Conservation (phyloP, 2,113 vertebrate species). For the Dolichallabes microphthalmus region DNA sequence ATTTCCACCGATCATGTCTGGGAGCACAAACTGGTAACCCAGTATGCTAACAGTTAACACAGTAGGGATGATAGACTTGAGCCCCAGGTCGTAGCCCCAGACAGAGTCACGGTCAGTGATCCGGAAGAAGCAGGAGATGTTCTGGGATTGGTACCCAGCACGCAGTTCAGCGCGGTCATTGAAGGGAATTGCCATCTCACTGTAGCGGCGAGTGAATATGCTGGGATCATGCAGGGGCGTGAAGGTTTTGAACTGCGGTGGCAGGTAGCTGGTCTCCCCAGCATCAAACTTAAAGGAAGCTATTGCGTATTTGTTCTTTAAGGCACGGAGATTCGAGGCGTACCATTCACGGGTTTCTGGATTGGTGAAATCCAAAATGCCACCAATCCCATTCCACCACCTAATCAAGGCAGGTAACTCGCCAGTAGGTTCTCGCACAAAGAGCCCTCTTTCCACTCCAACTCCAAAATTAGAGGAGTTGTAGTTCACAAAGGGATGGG, state of each 20-base stretch:
- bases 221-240: constrained; percentile 80
- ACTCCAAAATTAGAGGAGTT: constrained; percentile 82
- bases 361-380: constrained; percentile 91
- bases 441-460: constrained; percentile 79
- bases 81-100: constrained; percentile 89
- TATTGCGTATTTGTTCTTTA: constrained; percentile 79
- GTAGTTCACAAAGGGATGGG: constrained; percentile 84
- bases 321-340: constrained; percentile 73
- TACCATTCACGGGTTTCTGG: constrained; percentile 85
- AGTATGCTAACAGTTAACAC: constrained; percentile 89
- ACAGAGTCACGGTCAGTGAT: constrained; percentile 89
- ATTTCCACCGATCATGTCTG: constrained; percentile 87
- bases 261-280: constrained; percentile 90
- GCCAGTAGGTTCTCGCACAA: constrained; percentile 78
- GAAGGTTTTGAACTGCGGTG: constrained; percentile 84
- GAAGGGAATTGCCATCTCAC: constrained; percentile 87
- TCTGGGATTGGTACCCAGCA: constrained; percentile 90
- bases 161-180: constrained; percentile 84
- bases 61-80: constrained; percentile 90
- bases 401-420: constrained; percentile 80
- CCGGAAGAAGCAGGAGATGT: constrained; percentile 90
- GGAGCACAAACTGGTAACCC: constrained; percentile 86
- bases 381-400: constrained; percentile 92
- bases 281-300: constrained; percentile 93
- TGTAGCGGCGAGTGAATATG: constrained; percentile 85